Evolutionary conservation across 37 sponge, comb jelly and placozoan genomes (phyloP).

Genomic region (Oscarella lobularis): DNA sequence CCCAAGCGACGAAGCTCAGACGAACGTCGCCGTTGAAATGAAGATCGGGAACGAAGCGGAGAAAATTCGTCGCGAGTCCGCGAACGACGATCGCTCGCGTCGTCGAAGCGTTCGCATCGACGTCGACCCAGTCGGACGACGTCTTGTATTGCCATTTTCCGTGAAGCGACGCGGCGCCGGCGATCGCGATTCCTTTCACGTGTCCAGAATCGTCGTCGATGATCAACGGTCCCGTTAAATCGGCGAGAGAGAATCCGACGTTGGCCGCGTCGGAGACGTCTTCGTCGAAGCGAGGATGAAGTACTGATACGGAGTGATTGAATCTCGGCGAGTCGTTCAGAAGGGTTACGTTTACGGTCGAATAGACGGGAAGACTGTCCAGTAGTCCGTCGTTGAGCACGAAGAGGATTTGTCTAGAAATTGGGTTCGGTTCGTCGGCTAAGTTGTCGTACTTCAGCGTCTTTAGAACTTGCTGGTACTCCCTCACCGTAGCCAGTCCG

Average conservation of each 20-base stretch:
- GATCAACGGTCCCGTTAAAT: slow-evolving; percentile 26
- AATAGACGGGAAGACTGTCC: slow-evolving; percentile 22
- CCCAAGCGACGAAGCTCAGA: slow-evolving; percentile 51
- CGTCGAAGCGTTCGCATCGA: background rate
- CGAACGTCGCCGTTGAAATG: slow-evolving; percentile 22
- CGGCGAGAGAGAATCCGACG: slow-evolving; percentile 21
- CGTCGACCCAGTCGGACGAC: slow-evolving; percentile 9
- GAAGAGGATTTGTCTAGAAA: slow-evolving; percentile 24
- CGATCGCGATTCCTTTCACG: slow-evolving; percentile 41
- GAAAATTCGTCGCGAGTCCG: background rate
- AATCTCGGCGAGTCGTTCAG: slow-evolving; percentile 82
- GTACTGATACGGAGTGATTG: slow-evolving; percentile 10
- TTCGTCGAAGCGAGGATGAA: slow-evolving; percentile 38
- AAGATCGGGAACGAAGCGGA: slow-evolving; percentile 18
- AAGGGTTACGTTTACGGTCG: slow-evolving; percentile 37
- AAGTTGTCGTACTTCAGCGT: slow-evolving; percentile 59
- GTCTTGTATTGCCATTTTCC: slow-evolving; percentile 39
- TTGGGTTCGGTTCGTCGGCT: slow-evolving; percentile 69
- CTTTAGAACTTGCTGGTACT: slow-evolving; percentile 44
- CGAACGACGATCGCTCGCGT: background rate
- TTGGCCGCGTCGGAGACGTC: slow-evolving; percentile 26
- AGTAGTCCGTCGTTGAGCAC: slow-evolving; percentile 44
- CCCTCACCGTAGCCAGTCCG: slow-evolving; percentile 37
- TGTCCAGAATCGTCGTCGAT: slow-evolving; percentile 50
- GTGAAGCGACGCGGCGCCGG: slow-evolving; percentile 21